phyloP scores from a whole-genome alignment of 2,797 vertebrate species.

The Simalia tracyae region DNA sequence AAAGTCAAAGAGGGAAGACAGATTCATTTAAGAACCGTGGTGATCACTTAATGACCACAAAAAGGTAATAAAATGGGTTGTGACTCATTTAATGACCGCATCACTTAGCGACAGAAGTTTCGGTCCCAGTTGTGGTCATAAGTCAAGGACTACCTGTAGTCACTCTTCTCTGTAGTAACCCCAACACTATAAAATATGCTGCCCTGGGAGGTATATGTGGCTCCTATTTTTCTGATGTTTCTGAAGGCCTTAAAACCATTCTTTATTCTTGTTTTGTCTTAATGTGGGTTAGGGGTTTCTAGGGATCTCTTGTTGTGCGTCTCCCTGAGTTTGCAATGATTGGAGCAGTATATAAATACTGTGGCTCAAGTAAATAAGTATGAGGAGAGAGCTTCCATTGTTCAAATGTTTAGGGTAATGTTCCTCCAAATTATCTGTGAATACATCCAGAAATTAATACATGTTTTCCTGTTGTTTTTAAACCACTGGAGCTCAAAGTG shows the following conservation, averaged over 20 bases:
- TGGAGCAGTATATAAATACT: background rate
- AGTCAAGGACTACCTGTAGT: background rate
- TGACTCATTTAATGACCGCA: no score
- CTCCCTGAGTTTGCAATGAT: background rate
- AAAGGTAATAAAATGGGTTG: no score
- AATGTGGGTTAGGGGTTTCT: background rate
- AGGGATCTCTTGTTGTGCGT: background rate
- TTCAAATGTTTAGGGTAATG: background rate
- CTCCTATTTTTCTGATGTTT: no score
- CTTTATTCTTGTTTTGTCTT: background rate
- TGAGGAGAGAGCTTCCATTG: background rate
- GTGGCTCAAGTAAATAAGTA: background rate
- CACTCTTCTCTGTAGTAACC: background rate
- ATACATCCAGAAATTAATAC: background rate
- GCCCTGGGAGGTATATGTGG: no score
- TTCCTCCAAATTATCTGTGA: background rate
- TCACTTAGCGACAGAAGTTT: no score
- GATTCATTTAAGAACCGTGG: no score
- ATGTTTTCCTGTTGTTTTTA: background rate
- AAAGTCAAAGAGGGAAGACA: no score
- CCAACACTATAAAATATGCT: background rate
- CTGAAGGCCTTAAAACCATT: background rate
- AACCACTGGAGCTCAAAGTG: background rate
- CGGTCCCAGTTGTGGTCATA: no score
- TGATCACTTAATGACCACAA: no score